A percentile compares a stretch with the other conserved stretches of the same genome.
Conservation (phyloP, 2,113 vertebrate species). For the Hemibagrus wyckioides region DNA sequence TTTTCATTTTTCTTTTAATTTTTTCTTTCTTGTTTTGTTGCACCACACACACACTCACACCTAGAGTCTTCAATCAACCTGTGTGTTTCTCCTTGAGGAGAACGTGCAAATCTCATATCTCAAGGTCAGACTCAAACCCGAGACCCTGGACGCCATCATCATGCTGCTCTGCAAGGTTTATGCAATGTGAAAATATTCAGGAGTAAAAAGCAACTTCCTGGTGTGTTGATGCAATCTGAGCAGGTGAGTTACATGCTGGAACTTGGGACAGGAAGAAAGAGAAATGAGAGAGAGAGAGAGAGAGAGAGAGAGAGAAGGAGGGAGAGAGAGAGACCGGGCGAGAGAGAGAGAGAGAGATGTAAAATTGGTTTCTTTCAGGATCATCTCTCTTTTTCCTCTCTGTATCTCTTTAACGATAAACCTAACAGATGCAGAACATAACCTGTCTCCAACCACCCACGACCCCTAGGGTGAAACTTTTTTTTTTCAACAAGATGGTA, state of each 20-base stretch:
- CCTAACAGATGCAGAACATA: background rate
- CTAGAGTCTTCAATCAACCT: background rate
- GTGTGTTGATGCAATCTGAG: background rate
- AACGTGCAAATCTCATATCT: background rate
- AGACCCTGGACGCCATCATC: background rate
- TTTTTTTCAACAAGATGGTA: slow-evolving; percentile 1
- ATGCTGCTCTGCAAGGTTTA: background rate
- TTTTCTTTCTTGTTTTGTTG: background rate
- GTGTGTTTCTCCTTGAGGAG: background rate
- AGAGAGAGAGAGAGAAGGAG: background rate
- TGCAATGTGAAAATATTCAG: background rate
- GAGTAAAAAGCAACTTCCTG: background rate
- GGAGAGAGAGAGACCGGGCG: background rate
- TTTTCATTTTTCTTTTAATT: background rate
- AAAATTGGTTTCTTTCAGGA: background rate
- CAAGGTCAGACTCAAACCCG: background rate
- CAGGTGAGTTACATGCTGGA: background rate
- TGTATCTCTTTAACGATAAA: background rate
- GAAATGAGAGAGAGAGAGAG: background rate
- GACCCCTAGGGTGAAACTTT: background rate
- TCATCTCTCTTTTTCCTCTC: background rate
- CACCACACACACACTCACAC: background rate
- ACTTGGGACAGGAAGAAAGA: background rate
- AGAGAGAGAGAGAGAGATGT: background rate
- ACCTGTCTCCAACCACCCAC: slow-evolving; percentile 21